Base-by-base conservation (phyloP, 2,113 vertebrate genomes). In the Hemiprocne comata region DNA sequence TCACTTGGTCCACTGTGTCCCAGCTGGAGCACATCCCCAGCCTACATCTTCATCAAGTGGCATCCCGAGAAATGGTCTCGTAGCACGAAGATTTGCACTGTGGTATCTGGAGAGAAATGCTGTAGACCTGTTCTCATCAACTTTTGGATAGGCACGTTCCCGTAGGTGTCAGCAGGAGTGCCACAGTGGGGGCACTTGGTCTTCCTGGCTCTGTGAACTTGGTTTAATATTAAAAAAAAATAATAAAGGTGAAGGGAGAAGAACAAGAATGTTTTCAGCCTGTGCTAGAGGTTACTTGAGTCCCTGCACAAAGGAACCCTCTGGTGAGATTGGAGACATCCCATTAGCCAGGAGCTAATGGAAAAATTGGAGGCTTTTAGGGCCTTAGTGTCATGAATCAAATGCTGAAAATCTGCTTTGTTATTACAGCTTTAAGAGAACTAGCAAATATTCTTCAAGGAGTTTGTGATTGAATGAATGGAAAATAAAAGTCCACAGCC, bases 1-100 rank as follows among this genome's bases (percentile, higher is more conserved):
- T 62, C 19, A 2, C 72, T 58, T 54, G 58, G 28, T 31, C 34
- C 14, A 11, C 42, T 0, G 0, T 70, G 40, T 53, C 55, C 38
- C 29, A 69, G 36, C 54, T 58, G 88, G 58, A 65, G 29, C n/a
- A 50, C 1, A 2, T 67, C 19, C n/a, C 36, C 36, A 54, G 58
- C 28, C 57, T 55, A 33, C 28, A 11, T 71, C 42, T 69, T 81
- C 48, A 48, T 38, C 42, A 29, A 4, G 28, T 25, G 21, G 17
- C 21, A 13, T 67, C 38, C 28, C 51, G 53, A 80, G n/a, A 48
- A 76, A 26, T 8, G 48, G 24, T 48, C 29, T 88, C 13, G 2
- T 0, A 54, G 61, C 15, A 33, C 25, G 48, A 4, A 16, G 64
- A 19, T 34, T 54, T 67, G 34, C 40, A 10, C 19, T 62, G 2